Conservation (phyloP, 2,888 invertebrate genomes). For the Leucoma salicis region DNA sequence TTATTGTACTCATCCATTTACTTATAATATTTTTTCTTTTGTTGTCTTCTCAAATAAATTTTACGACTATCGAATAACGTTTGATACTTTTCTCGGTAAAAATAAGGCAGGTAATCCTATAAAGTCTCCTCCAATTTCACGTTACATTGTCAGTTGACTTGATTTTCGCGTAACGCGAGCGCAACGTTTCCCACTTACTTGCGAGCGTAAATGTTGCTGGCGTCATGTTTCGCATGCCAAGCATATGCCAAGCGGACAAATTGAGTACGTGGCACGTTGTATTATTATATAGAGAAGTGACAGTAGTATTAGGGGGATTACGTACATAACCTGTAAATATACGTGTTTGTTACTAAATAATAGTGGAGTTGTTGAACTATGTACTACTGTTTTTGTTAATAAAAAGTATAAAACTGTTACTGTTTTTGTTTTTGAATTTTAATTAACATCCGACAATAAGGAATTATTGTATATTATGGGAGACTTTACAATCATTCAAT, state of each 20-base stretch:
- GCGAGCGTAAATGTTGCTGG: constrained; percentile 55
- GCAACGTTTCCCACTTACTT: constrained; percentile 52
- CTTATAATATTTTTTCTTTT: too few relatives aligned
- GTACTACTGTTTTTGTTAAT: too few relatives aligned
- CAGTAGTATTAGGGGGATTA: constrained; percentile 7
- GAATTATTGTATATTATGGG: too few relatives aligned
- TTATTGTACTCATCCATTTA: too few relatives aligned
- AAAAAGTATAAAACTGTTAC: too few relatives aligned
- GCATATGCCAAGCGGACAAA: constrained; percentile 53
- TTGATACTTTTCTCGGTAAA: constrained; percentile 20
- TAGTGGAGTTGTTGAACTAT: neutral
- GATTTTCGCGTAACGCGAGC: constrained; percentile 52
- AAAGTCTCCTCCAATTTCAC: constrained; percentile 45
- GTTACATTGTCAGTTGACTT: constrained; percentile 53
- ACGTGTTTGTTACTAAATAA: neutral
- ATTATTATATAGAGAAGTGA: constrained; percentile 9
- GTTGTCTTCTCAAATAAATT: too few relatives aligned
- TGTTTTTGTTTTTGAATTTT: too few relatives aligned
- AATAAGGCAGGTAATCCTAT: constrained; percentile 25
- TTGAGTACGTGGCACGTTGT: constrained; percentile 46
- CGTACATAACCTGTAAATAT: neutral
- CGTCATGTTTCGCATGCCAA: constrained; percentile 54
- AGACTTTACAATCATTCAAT: too few relatives aligned
- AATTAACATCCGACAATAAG: too few relatives aligned
- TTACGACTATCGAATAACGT: constrained; percentile 12